A percentile compares a stretch with the other conserved stretches of the same genome.
phyloP scores from a whole-genome alignment of 2,797 vertebrate species.

The Darevskia mixta region DNA sequence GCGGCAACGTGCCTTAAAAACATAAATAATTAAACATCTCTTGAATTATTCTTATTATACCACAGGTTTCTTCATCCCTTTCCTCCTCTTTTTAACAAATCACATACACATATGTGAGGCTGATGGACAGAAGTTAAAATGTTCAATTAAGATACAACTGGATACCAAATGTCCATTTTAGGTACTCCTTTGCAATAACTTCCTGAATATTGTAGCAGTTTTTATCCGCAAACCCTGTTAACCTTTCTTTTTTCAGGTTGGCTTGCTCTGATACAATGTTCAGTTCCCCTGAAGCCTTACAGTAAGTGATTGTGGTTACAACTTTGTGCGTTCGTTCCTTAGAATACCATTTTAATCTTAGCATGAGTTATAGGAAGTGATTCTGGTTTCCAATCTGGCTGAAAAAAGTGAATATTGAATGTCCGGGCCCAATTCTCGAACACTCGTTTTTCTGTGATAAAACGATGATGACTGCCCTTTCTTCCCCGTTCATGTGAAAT shows the following conservation, averaged over 20 bases:
- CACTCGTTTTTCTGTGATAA: slow-evolving; percentile 97
- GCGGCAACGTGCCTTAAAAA: slow-evolving; percentile 74
- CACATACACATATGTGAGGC: slow-evolving; percentile 68
- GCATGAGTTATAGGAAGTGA: slow-evolving; percentile 76
- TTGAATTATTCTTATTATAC: slow-evolving; percentile 53
- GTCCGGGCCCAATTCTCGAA: slow-evolving; percentile 96
- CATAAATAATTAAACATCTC: slow-evolving; percentile 61
- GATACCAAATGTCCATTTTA: slow-evolving; percentile 60
- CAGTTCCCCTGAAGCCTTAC: neutral
- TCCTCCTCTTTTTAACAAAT: slow-evolving; percentile 60
- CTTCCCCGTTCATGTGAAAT: slow-evolving; percentile 94
- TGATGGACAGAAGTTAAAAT: slow-evolving; percentile 50
- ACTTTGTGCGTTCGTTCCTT: slow-evolving; percentile 11
- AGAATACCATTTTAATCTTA: slow-evolving; percentile 65
- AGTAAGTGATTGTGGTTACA: neutral
- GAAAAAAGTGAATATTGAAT: slow-evolving; percentile 95
- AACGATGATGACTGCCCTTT: slow-evolving; percentile 96
- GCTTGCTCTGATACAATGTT: slow-evolving; percentile 29
- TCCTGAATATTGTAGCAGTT: slow-evolving; percentile 27
- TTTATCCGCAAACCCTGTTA: slow-evolving; percentile 20
- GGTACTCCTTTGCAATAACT: slow-evolving; percentile 38
- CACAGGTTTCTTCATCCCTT: slow-evolving; percentile 49
- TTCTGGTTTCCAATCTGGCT: slow-evolving; percentile 93
- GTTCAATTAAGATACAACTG: slow-evolving; percentile 49
- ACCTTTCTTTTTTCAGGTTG: slow-evolving; percentile 36